A percentile compares a stretch with the other conserved stretches of the same genome.
These are phyloP conservation scores for Hymenopus coronatus DNA, from an alignment of 2,888 invertebrate species.

Conservation along the genomic window DNA sequence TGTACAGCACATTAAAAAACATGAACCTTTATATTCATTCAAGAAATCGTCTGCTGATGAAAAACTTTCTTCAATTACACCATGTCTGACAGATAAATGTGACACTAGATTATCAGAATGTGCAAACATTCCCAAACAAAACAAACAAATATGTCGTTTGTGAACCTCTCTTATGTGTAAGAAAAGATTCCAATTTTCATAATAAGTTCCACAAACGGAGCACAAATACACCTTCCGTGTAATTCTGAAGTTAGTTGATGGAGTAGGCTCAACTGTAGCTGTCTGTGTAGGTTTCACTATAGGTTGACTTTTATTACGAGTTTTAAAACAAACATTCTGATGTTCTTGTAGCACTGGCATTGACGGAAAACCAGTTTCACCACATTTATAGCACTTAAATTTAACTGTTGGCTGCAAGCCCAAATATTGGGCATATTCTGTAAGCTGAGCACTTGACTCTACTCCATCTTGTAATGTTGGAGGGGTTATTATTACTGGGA, in stretches of 20 bases:
- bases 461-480: slow-evolving; percentile 10
- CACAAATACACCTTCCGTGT: slow-evolving; percentile 79
- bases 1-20: slow-evolving; percentile 75
- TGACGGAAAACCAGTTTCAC: slow-evolving; percentile 63
- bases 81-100: slow-evolving; percentile 76
- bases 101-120: slow-evolving; percentile 74
- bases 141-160: slow-evolving; percentile 76
- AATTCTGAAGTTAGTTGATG: slow-evolving; percentile 58
- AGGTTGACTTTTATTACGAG: slow-evolving; percentile 28
- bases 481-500: background rate
- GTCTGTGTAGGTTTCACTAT: slow-evolving; percentile 49
- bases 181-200: slow-evolving; percentile 83
- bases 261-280: slow-evolving; percentile 48
- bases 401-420: slow-evolving; percentile 69
- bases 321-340: slow-evolving; percentile 57
- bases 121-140: slow-evolving; percentile 80
- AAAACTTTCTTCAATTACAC: slow-evolving; percentile 68
- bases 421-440: slow-evolving; percentile 69
- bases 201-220: slow-evolving; percentile 78
- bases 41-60: slow-evolving; percentile 66
- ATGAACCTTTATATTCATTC: slow-evolving; percentile 62
- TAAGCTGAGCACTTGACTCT: slow-evolving; percentile 26
- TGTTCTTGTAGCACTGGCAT: slow-evolving; percentile 67
- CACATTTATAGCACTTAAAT: slow-evolving; percentile 73
- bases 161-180: slow-evolving; percentile 81